These are phyloP conservation scores for Chymomyza costata DNA, from an alignment of 1,140 invertebrate genomes.

Conservation along the genomic window DNA sequence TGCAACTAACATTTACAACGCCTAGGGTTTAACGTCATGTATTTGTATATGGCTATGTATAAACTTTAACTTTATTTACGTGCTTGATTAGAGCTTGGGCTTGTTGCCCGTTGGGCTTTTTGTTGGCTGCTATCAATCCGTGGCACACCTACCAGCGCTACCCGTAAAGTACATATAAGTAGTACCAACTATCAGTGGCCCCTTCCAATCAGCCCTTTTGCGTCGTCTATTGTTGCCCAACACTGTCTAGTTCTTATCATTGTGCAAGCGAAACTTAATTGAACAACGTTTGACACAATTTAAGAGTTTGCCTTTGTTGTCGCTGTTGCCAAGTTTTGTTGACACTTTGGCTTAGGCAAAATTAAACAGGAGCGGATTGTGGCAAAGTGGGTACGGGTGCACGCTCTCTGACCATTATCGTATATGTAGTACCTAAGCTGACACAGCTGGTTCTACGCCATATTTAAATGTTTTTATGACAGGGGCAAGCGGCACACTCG, in stretches of 20 bases:
- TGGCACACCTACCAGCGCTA: slow-evolving; percentile 7
- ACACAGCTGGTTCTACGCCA: neutral
- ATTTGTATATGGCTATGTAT: slow-evolving; percentile 27
- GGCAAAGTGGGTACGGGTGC: too few relatives aligned
- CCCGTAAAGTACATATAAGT: slow-evolving; percentile 13
- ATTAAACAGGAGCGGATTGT: neutral
- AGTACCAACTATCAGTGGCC: too few relatives aligned
- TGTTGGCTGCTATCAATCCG: slow-evolving; percentile 42
- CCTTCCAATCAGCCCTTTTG: too few relatives aligned
- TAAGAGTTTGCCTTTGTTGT: slow-evolving; percentile 34
- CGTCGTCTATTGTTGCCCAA: slow-evolving; percentile 31
- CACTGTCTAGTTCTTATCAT: slow-evolving; percentile 49
- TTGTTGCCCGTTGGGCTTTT: slow-evolving; percentile 9
- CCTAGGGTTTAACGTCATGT: too few relatives aligned
- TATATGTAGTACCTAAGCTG: neutral
- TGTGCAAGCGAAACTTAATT: slow-evolving; percentile 64
- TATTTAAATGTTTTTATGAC: neutral
- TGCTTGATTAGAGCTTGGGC: slow-evolving; percentile 60
- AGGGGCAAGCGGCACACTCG: too few relatives aligned
- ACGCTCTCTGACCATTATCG: too few relatives aligned
- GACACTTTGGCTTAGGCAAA: neutral
- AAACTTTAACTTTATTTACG: slow-evolving; percentile 72
- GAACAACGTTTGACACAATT: slow-evolving; percentile 67
- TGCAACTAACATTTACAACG: too few relatives aligned
- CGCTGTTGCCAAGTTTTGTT: too few relatives aligned